Evolutionary conservation across 2,797 vertebrate genomes (phyloP), one percentile per base, ranked within the genome.

Genomic region (Erethizon dorsatum): DNA sequence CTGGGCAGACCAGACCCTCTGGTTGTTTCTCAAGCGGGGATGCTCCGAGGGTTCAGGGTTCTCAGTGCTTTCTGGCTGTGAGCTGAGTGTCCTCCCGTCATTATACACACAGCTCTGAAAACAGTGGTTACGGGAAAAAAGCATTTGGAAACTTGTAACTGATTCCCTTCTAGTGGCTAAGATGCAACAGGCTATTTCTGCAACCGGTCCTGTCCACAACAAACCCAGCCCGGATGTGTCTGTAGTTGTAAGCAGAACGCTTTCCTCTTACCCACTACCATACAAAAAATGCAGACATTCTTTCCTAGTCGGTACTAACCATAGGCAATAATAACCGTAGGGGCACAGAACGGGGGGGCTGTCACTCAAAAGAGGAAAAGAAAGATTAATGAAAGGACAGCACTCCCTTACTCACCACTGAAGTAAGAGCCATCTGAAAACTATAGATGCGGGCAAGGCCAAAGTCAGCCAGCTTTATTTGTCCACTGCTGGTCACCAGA

Each of bases 381-480:
- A 41, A 63, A 41, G 20, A 57, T 93, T 63, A 91, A 77, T 3
- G 12, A 69, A 80, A 89, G 0, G 97, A 97, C 37, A 98, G 52
- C 14, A 20, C 79, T 79, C 26, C 93, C 77, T 97, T 96, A 99
- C 99, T 99, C 97, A 99, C 99, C 99, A 99, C 99, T 87, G 99
- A 99, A 96, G 99, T 99, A 96, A 99, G 99, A 80, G 99, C 99
- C 99, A 99, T 99, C 98, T 99, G 99, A 98, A 99, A 99, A 98
- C 99, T 99, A 99, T 99, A 99, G 99, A 99, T 99, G 96, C 99
- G 99, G 37, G 99, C 99, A 65, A 99, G 99, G 93, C 99, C 99
- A 15, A 99, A 99, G 98, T 99, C 99, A 12, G 99, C 99, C 97
- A 99, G 98, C 97, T 99, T 99, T 98, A 99, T 99, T 98, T 99